Evolutionary conservation across 37 sponge, comb jelly and placozoan species (phyloP).

Genomic region (Hormiphora californensis): DNA sequence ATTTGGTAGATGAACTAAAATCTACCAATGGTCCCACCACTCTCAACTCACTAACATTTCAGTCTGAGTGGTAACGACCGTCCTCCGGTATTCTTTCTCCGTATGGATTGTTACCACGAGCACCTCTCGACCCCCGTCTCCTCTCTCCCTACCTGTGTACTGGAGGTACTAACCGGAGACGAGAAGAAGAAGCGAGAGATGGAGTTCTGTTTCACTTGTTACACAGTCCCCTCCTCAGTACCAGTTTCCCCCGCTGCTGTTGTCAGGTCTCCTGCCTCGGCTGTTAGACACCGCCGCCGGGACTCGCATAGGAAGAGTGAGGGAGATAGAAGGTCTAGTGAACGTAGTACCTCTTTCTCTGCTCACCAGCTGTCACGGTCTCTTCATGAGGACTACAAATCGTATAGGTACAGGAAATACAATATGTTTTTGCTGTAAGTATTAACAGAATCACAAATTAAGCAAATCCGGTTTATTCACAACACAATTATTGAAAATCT

Average conservation of each 20-base stretch:
- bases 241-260: background rate
- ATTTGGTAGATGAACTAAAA: no score
- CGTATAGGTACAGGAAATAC: no score
- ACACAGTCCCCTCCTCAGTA: background rate
- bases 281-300: slow-evolving; percentile 1
- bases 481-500: no score
- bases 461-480: no score
- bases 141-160: background rate
- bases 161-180: background rate
- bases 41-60: no score
- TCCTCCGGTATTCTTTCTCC: background rate
- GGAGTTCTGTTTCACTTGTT: slow-evolving; percentile 16
- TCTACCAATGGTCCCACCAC: no score
- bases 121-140: background rate
- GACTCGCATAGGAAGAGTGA: slow-evolving; percentile 10
- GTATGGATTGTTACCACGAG: background rate
- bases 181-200: background rate
- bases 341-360: no score
- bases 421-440: no score
- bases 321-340: background rate
- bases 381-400: no score
- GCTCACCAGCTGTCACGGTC: no score
- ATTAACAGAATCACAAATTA: no score
- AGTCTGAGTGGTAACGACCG: no score
- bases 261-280: slow-evolving; percentile 22